Percentiles rank a stretch among this genome's conserved stretches.
phyloP scores from a whole-genome alignment of 1,140 invertebrate genomes.

The Oscheius sp. region DNA sequence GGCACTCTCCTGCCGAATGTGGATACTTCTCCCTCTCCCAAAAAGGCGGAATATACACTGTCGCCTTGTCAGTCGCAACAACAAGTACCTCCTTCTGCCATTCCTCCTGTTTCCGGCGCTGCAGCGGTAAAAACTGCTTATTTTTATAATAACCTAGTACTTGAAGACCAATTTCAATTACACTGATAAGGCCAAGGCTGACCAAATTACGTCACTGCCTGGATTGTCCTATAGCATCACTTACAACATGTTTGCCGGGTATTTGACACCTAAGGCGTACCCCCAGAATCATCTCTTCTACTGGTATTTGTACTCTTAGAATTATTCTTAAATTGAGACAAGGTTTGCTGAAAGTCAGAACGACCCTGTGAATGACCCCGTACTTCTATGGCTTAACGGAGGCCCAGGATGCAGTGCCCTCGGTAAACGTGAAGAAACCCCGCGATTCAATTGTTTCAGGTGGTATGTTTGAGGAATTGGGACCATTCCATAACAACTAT shows the following conservation, averaged over 20 bases:
- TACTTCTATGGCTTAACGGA: constrained; percentile 67
- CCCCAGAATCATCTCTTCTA: constrained; percentile 37
- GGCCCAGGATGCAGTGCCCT: constrained; percentile 46
- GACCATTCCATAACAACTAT: constrained; percentile 62
- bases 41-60: background rate
- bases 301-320: too few species aligned
- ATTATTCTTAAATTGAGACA: too few species aligned
- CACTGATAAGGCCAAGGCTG: background rate
- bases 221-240: constrained; percentile 29
- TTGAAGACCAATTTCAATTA: background rate
- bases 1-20: background rate
- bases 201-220: background rate
- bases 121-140: background rate
- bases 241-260: constrained; percentile 36
- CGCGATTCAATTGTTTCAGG: too few species aligned
- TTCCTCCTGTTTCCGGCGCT: background rate
- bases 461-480: constrained; percentile 65
- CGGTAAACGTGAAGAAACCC: too few species aligned
- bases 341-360: constrained; percentile 64
- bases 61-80: background rate
- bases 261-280: constrained; percentile 16
- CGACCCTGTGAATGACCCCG: constrained; percentile 63
- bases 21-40: background rate
- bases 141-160: background rate
- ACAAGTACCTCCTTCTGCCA: background rate